Base-by-base conservation (phyloP, 30 jellyfish, hydroid and myxozoan species). In the Hydractinia echinata region DNA sequence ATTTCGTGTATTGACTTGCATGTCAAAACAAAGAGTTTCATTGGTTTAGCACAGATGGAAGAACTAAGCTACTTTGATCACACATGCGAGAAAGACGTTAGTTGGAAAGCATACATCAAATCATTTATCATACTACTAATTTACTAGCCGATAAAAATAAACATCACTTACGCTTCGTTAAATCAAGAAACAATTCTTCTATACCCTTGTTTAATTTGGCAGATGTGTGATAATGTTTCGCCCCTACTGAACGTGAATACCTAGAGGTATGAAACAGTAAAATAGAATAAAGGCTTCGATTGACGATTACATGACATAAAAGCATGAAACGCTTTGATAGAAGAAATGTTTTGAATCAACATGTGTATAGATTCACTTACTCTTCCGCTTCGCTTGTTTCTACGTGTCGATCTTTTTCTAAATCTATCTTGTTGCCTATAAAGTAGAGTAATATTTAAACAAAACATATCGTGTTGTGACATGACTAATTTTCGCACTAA, bases 121-220 rank as follows among this genome's bases (percentile, higher is more conserved):
- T 16, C 19, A 58, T 13, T 58, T 58, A 11, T 3, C 19, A 16
- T 58, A 11, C 19, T 3, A 3, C 18, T 16, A 1, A 11, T 58
- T 58, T 58, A 58, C 69, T 58, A 16, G 19, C 18, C 18, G 69
- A 7, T 50, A 72, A 19, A 72, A 5, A 9, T 10, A 19, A 9
- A 7, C 48, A 9, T 18, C 11, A 92, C 98, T 58, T 77, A 92
- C 98, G 73, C 80, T 82, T 87, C 7, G 98, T 10, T 72, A 92
- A 79, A 64, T 92, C 96, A 21, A 86, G 82, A 68, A 92, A 92
- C 81, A 92, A 54, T 50, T 92, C 96, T 72, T 92, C 98, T 19
- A 92, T 92, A 72, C 98, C 98, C 72, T 87, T 87, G 72, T 92
- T 92, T 85, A 92, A 30, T 70, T 92, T 92, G 5, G 98, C 98